Percentiles rank a stretch among this genome's conserved stretches.
phyloP scores from a whole-genome alignment of 2,888 invertebrate genomes.

The Galeopsomyia nigrocyanea region DNA sequence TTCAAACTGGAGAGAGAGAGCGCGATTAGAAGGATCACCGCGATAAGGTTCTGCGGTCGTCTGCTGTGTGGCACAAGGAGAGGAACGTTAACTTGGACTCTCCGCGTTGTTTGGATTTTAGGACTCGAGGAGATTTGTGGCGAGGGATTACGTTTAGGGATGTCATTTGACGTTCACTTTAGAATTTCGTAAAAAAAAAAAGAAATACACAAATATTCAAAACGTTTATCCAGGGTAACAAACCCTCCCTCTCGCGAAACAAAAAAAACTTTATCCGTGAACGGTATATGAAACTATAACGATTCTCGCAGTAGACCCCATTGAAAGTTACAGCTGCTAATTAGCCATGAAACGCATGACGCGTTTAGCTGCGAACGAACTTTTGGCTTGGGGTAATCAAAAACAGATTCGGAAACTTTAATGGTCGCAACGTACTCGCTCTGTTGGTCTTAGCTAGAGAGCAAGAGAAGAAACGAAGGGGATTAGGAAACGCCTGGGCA shows the following conservation, averaged over 20 bases:
- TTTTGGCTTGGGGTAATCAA: slow-evolving; percentile 17
- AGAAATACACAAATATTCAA: too few relatives aligned
- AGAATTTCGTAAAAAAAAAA: too few relatives aligned
- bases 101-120: neutral
- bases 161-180: too few relatives aligned
- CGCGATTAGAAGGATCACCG: slow-evolving; percentile 42
- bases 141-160: too few relatives aligned
- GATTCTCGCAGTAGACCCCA: neutral
- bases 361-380: slow-evolving; percentile 13
- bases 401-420: slow-evolving; percentile 22
- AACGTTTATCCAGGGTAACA: too few relatives aligned
- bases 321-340: slow-evolving; percentile 18
- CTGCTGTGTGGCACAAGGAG: neutral
- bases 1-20: too few relatives aligned
- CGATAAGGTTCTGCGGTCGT: too few relatives aligned
- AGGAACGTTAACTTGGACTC: slow-evolving; percentile 10
- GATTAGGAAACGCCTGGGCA: neutral
- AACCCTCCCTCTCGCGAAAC: too few relatives aligned
- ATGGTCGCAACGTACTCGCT: too few relatives aligned
- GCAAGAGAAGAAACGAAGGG: neutral
- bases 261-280: too few relatives aligned
- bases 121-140: slow-evolving; percentile 7
- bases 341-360: slow-evolving; percentile 10
- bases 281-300: neutral
- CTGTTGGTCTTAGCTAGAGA: too few relatives aligned